phyloP scores from a whole-genome alignment of 2,113 vertebrate species.

The Fukomys damarensis region DNA sequence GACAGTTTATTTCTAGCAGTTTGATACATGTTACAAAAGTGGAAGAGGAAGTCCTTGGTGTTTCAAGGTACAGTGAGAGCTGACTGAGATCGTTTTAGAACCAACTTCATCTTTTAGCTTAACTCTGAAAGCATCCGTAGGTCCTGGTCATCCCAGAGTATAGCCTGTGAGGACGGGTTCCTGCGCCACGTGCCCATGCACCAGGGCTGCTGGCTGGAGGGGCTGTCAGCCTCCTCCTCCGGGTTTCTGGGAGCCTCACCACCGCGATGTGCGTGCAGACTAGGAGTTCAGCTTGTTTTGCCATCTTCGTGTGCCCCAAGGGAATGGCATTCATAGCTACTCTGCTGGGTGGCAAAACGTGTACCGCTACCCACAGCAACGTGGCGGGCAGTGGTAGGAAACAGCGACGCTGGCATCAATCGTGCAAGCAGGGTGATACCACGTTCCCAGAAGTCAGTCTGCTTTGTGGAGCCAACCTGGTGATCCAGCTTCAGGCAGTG shows the following conservation, averaged over 20 bases:
- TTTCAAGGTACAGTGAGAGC: background rate
- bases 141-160: background rate
- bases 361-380: background rate
- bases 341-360: background rate
- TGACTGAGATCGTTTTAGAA: background rate
- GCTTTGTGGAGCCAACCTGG: background rate
- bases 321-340: background rate
- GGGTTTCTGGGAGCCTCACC: background rate
- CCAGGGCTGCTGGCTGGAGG: too few species aligned
- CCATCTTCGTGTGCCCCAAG: background rate
- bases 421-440: background rate
- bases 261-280: background rate
- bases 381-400: background rate
- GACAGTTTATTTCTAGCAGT: background rate
- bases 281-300: background rate
- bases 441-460: conserved; percentile 24
- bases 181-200: background rate
- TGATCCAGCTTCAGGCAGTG: background rate
- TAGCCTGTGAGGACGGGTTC: background rate
- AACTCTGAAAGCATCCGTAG: background rate
- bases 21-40: background rate
- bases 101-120: background rate
- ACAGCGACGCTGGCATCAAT: rapidly evolving
- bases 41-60: background rate
- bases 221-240: background rate